These are phyloP conservation scores for Amblyopsis hoosieri DNA, from an alignment of 2,797 vertebrate genomes.

Conservation along the genomic window DNA sequence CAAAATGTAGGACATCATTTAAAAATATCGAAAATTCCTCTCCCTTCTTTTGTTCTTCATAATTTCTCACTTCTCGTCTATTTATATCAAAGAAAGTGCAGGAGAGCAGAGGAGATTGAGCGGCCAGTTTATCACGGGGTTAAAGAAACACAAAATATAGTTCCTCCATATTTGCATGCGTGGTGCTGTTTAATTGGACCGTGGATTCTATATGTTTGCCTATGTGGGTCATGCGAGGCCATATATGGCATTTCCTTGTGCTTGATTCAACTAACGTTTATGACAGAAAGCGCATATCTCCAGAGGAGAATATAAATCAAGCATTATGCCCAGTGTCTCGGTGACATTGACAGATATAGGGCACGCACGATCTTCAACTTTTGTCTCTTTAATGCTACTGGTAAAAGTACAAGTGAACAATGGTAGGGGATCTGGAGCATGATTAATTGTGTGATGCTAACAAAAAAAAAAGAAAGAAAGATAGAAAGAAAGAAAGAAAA, in stretches of 20 bases:
- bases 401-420: constrained; percentile 67
- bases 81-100: constrained; percentile 70
- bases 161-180: constrained; percentile 61
- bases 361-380: constrained; percentile 76
- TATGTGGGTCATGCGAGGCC: constrained; percentile 82
- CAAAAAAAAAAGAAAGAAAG: constrained; percentile 41
- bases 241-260: constrained; percentile 76
- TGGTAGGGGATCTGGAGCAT: constrained; percentile 70
- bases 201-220: constrained; percentile 63
- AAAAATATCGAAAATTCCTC: constrained; percentile 99
- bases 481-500: constrained; percentile 29
- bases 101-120: constrained; percentile 60
- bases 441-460: constrained; percentile 65
- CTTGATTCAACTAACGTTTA: constrained; percentile 84
- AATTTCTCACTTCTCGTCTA: constrained; percentile 66
- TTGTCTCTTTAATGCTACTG: constrained; percentile 75
- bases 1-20: constrained; percentile 99
- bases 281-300: constrained; percentile 75
- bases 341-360: constrained; percentile 86
- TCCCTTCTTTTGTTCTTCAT: constrained; percentile 63
- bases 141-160: constrained; percentile 47
- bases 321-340: constrained; percentile 75
- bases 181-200: constrained; percentile 73
- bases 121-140: constrained; percentile 57
- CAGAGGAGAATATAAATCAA: constrained; percentile 82